Evolutionary conservation across 2,888 invertebrate species (phyloP).

Genomic region (Coleophora flavipennella): DNA sequence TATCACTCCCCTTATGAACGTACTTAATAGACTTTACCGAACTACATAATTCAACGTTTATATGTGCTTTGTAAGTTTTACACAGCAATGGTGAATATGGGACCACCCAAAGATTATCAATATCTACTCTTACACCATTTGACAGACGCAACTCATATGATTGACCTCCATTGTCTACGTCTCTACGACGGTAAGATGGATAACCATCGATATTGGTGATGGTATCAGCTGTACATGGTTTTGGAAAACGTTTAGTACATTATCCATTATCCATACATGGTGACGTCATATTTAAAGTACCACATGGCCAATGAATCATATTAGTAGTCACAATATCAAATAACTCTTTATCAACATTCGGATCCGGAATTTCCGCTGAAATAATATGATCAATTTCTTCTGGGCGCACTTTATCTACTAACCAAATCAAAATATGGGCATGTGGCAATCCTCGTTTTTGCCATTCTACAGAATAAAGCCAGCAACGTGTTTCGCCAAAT

Average conservation of each 20-base stretch:
- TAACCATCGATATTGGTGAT: conserved; percentile 3
- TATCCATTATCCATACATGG: conserved; percentile 10
- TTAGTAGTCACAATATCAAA: conserved; percentile 2
- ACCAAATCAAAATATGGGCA: too few relatives aligned
- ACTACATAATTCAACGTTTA: conserved; percentile 12
- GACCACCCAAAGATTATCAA: conserved; percentile 22
- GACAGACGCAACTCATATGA: too few relatives aligned
- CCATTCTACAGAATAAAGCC: conserved; percentile 9
- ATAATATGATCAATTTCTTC: conserved; percentile 29
- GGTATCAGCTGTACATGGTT: conserved; percentile 3
- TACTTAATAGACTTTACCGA: conserved; percentile 14
- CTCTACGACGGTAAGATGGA: conserved; percentile 4
- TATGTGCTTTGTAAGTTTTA: conserved; percentile 10
- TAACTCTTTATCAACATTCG: conserved; percentile 13
- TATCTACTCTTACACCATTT: conserved; percentile 12
- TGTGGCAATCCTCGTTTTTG: too few relatives aligned
- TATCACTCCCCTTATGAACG: conserved; percentile 6
- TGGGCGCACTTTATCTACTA: conserved; percentile 22
- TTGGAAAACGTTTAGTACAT: conserved; percentile 8
- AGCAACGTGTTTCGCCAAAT: conserved; percentile 7
- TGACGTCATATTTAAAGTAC: conserved; percentile 5
- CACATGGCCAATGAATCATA: conserved; percentile 13
- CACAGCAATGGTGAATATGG: conserved; percentile 12
- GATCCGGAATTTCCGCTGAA: too few relatives aligned
- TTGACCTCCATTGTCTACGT: background rate